phyloP scores from a whole-genome alignment of 1,140 invertebrate species.

The Drosophila kanapiae region DNA sequence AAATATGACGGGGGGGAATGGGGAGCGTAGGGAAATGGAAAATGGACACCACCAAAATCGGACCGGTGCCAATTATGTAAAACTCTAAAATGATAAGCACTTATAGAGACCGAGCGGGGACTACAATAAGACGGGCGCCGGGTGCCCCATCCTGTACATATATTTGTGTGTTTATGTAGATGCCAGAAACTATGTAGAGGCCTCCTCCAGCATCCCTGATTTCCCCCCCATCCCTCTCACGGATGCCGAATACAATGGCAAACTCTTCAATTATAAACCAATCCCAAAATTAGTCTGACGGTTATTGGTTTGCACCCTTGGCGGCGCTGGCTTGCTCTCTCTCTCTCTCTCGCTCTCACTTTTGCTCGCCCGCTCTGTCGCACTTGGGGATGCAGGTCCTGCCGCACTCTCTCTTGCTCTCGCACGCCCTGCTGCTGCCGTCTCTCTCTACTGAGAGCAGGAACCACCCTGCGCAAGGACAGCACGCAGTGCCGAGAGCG shows the following conservation, averaged over 20 bases:
- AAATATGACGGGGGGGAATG: slow-evolving; percentile 14
- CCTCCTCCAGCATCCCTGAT: background rate
- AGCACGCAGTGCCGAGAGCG: background rate
- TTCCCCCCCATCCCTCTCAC: background rate
- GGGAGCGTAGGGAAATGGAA: slow-evolving; percentile 8
- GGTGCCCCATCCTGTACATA: background rate
- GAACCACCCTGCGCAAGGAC: slow-evolving; percentile 45
- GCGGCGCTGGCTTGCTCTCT: slow-evolving; percentile 30
- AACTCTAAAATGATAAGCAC: slow-evolving; percentile 81
- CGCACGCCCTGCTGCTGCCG: background rate
- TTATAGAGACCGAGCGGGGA: slow-evolving; percentile 27
- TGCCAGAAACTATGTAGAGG: slow-evolving; percentile 49
- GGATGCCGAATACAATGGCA: slow-evolving; percentile 74
- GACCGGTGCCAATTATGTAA: slow-evolving; percentile 72
- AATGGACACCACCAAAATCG: slow-evolving; percentile 8
- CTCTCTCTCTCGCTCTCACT: slow-evolving; percentile 16
- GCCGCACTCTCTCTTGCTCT: slow-evolving; percentile 16
- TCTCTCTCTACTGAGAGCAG: slow-evolving; percentile 28
- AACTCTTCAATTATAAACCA: slow-evolving; percentile 85
- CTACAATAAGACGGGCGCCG: slow-evolving; percentile 8
- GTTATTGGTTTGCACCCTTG: slow-evolving; percentile 82
- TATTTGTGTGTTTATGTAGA: slow-evolving; percentile 25
- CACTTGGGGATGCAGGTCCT: slow-evolving; percentile 28
- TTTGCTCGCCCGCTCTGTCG: slow-evolving; percentile 21
- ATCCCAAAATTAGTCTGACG: slow-evolving; percentile 84